Evolutionary conservation across 2,113 vertebrate genomes (phyloP).

Genomic region (Ptychochromis oligacanthus): DNA sequence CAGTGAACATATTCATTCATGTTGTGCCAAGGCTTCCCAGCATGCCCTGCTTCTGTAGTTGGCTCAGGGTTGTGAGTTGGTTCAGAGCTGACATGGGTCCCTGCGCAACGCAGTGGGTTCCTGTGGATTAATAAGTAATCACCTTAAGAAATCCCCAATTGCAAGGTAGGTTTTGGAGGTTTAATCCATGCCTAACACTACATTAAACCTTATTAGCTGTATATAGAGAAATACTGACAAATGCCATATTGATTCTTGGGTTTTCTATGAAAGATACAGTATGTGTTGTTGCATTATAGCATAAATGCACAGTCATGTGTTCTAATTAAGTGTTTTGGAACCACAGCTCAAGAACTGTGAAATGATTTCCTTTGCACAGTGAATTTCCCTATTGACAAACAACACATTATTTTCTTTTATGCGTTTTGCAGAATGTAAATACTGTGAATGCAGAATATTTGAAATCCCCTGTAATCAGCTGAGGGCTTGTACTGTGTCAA

Average conservation of each 20-base stretch:
- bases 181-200: conserved; percentile 43
- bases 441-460: conserved; percentile 25
- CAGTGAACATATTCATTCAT: conserved; percentile 63
- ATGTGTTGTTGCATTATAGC: not conserved
- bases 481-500: conserved; percentile 11
- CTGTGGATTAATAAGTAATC: conserved; percentile 67
- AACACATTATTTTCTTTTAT: conserved; percentile 31
- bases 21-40: conserved; percentile 66
- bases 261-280: conserved; percentile 4
- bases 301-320: not conserved
- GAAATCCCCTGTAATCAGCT: conserved; percentile 45
- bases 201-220: conserved; percentile 53
- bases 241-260: conserved; percentile 12
- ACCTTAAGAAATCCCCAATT: conserved; percentile 58
- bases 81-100: conserved; percentile 54
- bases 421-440: conserved; percentile 36
- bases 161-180: conserved; percentile 43
- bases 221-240: conserved; percentile 36
- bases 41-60: conserved; percentile 39
- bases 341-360: not conserved
- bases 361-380: not conserved
- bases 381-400: conserved; percentile 25
- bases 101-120: conserved; percentile 54
- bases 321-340: conserved; percentile 10
- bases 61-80: conserved; percentile 57